Base-by-base conservation (phyloP, 2,888 invertebrate genomes). In the Gibbula magus region DNA sequence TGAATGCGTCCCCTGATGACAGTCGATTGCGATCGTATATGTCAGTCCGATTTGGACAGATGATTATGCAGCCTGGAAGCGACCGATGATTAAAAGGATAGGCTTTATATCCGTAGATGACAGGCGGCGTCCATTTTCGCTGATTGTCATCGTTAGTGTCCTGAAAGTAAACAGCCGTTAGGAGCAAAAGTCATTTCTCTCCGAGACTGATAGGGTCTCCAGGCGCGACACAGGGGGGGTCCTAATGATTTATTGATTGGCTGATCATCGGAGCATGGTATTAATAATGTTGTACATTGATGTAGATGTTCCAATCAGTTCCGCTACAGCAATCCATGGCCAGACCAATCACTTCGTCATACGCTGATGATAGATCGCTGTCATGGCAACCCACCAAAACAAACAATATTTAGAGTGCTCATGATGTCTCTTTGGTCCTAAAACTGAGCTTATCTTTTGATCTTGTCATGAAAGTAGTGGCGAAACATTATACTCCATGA, bases 201-300 rank as follows among this genome's bases (percentile, higher is more conserved):
- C 20, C 4, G 1, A 39, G 39, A 5, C 10, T 32, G 35, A 70
- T 70, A 35, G 8, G 10, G 35, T 32, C 70, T 20, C 35, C 0
- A 20, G 35, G 20, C 70, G 35, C n/a, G n/a, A 35, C 35, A 70
- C 70, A 39, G 20, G 35, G n/a, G n/a, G 70, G 70, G 13, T 13
- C n/a, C 18, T 70, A 70, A 70, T 39, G 70, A 70, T 70, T 70
- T 70, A 70, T 70, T 70, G 70, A 70, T 39, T 35, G 70, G 70
- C n/a, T 10, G 70, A 70, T 70, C 70, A 70, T 32, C 35, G 35
- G 70, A 39, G 70, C 70, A 70, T 70, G 70, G 70, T 70, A 70
- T 70, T 70, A 70, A 70, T 70, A 70, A 70, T n/a, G 70, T 13
- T 70, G 35, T 18, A 70, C 70, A 70, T 35, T 70, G 70, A 35